Evolutionary conservation across 2,797 vertebrate species (phyloP).

Genomic region (Coregonus suidteri): DNA sequence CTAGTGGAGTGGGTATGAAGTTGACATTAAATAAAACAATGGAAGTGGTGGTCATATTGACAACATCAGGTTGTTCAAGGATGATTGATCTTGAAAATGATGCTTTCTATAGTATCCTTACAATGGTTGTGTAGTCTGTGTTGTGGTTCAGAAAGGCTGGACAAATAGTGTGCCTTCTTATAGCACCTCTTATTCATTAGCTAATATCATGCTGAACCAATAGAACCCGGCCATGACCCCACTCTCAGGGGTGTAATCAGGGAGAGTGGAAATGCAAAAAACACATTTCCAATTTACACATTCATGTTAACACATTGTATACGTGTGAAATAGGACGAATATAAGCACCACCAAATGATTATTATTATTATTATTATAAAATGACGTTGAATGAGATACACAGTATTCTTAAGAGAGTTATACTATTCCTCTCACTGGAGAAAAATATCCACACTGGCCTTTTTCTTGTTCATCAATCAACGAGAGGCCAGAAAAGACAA

Average conservation of each 20-base stretch:
- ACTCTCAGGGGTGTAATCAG: too few relatives aligned
- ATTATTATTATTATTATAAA: too few relatives aligned
- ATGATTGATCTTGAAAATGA: neutral
- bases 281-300: too few relatives aligned
- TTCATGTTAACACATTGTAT: too few relatives aligned
- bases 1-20: neutral
- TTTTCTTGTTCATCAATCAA: neutral
- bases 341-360: too few relatives aligned
- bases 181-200: too few relatives aligned
- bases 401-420: neutral
- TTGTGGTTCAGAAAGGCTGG: neutral
- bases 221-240: too few relatives aligned
- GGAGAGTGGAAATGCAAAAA: too few relatives aligned
- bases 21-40: neutral
- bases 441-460: neutral
- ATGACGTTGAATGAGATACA: too few relatives aligned
- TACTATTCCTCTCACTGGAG: neutral
- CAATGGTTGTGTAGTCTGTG: neutral
- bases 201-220: too few relatives aligned
- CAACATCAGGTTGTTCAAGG: neutral
- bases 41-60: neutral
- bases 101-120: neutral
- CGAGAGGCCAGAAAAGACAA: neutral
- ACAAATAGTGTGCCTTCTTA: too few relatives aligned
- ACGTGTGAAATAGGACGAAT: too few relatives aligned